These are phyloP conservation scores for Acrocephalus arundinaceus DNA, from an alignment of 2,113 vertebrate species.

Conservation along the genomic window DNA sequence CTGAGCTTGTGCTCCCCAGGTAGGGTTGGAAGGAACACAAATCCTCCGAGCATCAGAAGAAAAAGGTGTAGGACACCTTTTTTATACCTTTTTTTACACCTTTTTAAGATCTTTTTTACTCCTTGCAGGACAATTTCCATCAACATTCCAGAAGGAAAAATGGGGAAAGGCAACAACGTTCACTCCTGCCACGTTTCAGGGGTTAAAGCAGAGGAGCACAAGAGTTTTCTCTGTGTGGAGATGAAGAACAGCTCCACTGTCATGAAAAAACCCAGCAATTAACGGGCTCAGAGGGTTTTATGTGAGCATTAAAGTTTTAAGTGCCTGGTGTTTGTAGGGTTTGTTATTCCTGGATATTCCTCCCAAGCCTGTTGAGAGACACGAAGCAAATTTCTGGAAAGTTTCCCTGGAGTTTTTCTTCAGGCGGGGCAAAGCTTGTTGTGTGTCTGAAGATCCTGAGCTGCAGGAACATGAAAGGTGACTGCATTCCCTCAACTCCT, in stretches of 20 bases:
- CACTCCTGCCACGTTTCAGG: not conserved
- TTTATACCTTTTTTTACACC: too few species aligned
- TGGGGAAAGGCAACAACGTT: not conserved
- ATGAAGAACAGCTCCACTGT: not conserved
- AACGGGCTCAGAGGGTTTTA: not conserved
- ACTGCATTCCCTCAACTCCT: not conserved
- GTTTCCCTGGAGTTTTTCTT: slow-evolving; percentile 8
- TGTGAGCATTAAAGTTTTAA: slow-evolving; percentile 28
- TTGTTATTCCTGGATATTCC: slow-evolving; percentile 58
- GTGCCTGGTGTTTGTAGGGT: not conserved
- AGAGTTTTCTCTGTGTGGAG: not conserved
- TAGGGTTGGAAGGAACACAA: fast-evolving
- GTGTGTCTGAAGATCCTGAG: not conserved
- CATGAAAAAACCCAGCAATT: not conserved
- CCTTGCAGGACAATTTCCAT: not conserved
- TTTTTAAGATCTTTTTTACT: too few species aligned
- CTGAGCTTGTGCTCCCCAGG: not conserved
- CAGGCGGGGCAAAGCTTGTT: not conserved
- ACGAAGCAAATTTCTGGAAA: slow-evolving; percentile 35
- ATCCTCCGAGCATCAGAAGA: not conserved
- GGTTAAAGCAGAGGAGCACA: not conserved
- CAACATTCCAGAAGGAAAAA: not conserved
- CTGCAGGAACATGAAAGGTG: not conserved
- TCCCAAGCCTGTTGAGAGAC: slow-evolving; percentile 33
- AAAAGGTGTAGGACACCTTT: not conserved